Evolutionary conservation across 2,113 vertebrate species (phyloP).

Genomic region (Symphodus melops): DNA sequence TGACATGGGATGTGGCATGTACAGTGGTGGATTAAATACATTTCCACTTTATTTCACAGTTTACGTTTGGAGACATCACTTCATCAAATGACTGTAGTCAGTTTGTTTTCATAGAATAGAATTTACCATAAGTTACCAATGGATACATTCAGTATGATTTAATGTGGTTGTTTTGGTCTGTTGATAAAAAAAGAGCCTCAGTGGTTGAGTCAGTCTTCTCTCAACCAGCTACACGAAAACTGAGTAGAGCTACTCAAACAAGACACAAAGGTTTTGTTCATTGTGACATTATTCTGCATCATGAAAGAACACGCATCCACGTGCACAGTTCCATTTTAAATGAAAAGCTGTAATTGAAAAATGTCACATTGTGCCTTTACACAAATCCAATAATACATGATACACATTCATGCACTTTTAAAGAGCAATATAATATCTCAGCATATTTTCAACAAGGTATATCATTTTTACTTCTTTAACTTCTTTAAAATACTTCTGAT

Average conservation of each 20-base stretch:
- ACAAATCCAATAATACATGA: background rate
- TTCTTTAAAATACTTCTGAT: too few species aligned
- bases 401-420: background rate
- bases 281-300: too few species aligned
- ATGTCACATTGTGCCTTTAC: background rate
- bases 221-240: too few species aligned
- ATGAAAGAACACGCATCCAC: background rate
- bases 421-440: background rate
- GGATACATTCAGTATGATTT: too few species aligned
- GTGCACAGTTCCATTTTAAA: background rate
- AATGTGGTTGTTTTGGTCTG: too few species aligned
- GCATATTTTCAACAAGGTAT: background rate
- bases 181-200: too few species aligned
- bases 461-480: background rate
- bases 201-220: too few species aligned
- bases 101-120: background rate
- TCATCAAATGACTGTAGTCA: background rate
- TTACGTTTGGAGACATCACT: background rate
- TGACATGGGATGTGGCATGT: slow-evolving; percentile 49
- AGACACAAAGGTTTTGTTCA: too few species aligned
- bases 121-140: too few species aligned
- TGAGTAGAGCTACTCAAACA: too few species aligned
- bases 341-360: background rate
- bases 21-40: slow-evolving; percentile 56
- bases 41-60: slow-evolving; percentile 27